Conservation (phyloP, 2,113 vertebrate species). For the Sander vitreus region DNA sequence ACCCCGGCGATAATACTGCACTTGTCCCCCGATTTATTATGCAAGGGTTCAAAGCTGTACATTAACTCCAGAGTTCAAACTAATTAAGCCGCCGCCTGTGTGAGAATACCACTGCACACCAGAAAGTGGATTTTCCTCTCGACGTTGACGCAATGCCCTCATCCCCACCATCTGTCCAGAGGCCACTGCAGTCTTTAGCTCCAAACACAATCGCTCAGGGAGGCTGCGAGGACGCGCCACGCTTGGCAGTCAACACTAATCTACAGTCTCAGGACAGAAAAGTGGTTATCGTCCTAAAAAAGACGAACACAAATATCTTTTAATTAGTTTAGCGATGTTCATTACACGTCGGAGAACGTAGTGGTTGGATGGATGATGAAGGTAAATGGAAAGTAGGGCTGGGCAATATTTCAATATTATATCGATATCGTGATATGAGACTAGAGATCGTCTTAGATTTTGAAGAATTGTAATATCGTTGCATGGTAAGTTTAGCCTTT, state of each 20-base stretch:
- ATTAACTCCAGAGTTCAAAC: constrained; percentile 54
- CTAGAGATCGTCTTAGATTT: no score
- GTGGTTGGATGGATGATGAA: no score
- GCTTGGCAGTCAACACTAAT: neutral
- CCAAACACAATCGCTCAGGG: neutral
- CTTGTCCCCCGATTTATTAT: constrained; percentile 59
- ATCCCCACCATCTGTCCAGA: constrained; percentile 25
- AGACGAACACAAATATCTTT: neutral
- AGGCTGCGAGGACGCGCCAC: neutral
- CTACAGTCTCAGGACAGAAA: neutral
- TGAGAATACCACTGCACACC: neutral
- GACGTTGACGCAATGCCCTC: neutral
- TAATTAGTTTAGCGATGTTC: no score
- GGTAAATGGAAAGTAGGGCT: no score
- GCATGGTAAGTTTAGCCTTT: no score
- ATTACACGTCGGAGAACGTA: no score
- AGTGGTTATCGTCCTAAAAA: neutral
- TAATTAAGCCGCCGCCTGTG: constrained; percentile 31
- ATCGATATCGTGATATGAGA: no score
- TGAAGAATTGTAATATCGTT: no score
- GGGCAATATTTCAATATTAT: no score
- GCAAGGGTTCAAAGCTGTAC: constrained; percentile 52
- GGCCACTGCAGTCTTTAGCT: neutral
- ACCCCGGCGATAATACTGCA: constrained; percentile 36
- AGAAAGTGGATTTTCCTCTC: constrained; percentile 1